Conservation (phyloP, 2,888 invertebrate species). For the Tolmerus cingulatus region DNA sequence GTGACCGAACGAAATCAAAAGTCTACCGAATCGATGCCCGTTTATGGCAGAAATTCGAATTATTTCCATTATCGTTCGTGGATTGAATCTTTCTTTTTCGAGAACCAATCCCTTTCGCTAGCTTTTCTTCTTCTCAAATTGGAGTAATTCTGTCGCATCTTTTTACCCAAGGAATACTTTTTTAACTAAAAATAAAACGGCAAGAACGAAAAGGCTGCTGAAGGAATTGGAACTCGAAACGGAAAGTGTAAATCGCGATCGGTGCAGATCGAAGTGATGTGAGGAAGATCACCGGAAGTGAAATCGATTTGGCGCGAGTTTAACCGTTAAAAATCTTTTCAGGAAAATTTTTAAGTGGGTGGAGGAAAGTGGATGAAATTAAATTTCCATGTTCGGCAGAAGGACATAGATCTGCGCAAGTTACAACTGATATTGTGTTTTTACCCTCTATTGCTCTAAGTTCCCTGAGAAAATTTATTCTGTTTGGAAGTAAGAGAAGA, state of each 20-base stretch:
- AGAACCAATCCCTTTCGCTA: neutral
- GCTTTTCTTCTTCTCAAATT: neutral
- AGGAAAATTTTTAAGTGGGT: constrained; percentile 9
- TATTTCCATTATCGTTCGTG: neutral
- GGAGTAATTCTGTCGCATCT: neutral
- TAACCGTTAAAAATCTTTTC: neutral
- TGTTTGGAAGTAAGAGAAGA: neutral
- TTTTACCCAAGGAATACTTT: neutral
- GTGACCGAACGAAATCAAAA: neutral
- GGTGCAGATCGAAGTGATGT: neutral
- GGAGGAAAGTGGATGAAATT: neutral
- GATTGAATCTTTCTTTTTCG: neutral
- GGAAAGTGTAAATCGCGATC: neutral
- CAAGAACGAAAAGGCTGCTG: neutral
- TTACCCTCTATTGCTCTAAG: neutral
- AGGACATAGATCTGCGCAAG: neutral
- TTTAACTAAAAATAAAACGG: neutral
- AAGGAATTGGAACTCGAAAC: constrained; percentile 6
- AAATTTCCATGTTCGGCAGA: neutral
- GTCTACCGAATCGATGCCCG: neutral
- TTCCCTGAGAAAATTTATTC: neutral
- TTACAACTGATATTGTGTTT: neutral
- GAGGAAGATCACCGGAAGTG: neutral
- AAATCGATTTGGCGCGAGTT: neutral
- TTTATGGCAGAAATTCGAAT: neutral